Conservation (phyloP, 2,113 vertebrate species). For the Falco punctatus region DNA sequence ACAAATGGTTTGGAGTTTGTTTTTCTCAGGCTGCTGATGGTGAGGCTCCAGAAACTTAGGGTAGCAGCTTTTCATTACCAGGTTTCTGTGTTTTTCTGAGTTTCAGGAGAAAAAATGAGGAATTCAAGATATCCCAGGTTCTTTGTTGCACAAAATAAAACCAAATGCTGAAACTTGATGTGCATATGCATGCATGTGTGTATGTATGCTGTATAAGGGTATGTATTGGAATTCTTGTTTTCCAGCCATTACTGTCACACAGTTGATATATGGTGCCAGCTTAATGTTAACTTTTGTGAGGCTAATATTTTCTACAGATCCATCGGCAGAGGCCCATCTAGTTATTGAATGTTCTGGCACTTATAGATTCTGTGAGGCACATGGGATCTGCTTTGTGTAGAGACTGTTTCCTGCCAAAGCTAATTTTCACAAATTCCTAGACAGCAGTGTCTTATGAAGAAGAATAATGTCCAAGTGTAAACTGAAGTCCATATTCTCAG, state of each 20-base stretch:
- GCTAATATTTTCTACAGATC: not conserved
- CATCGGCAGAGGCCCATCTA: not conserved
- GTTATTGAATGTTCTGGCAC: not conserved
- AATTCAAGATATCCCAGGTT: not conserved
- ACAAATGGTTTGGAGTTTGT: not conserved
- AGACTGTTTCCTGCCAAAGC: not conserved
- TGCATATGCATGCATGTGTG: not conserved
- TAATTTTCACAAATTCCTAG: constrained; percentile 3
- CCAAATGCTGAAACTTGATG: not conserved
- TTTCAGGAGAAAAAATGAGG: not conserved
- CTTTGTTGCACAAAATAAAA: not conserved
- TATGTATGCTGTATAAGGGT: fast-evolving
- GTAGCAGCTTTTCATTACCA: not conserved
- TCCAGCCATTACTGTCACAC: not conserved
- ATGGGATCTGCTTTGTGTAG: not conserved
- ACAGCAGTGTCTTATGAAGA: not conserved
- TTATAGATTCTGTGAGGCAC: not conserved
- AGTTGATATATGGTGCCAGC: not conserved
- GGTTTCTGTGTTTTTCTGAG: not conserved
- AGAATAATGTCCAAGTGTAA: not conserved
- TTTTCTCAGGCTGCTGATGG: not conserved
- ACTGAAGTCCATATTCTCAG: not conserved
- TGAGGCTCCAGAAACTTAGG: not conserved
- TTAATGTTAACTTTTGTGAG: not conserved
- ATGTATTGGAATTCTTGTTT: not conserved